phyloP scores from a whole-genome alignment of 2,888 invertebrate genomes.

The Pocota personata region DNA sequence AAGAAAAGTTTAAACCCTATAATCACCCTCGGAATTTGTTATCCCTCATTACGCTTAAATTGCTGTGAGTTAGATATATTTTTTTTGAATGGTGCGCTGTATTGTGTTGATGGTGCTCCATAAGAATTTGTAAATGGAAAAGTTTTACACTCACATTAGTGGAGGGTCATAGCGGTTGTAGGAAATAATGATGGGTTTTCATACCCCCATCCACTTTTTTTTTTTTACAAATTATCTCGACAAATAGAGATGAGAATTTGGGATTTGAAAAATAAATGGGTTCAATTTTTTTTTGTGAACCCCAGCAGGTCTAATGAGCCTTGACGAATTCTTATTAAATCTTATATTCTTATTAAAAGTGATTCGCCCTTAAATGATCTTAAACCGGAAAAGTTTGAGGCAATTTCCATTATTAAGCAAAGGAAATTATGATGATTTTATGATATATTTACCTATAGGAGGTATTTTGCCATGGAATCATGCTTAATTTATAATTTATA shows the following conservation, averaged over 20 bases:
- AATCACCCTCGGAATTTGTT: conserved; percentile 66
- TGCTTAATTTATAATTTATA: too few relatives aligned
- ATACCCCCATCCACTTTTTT: neutral
- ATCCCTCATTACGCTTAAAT: conserved; percentile 70
- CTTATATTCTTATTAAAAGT: neutral
- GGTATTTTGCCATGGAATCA: too few relatives aligned
- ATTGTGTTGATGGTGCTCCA: neutral
- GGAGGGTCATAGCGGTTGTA: conserved; percentile 9
- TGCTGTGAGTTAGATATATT: conserved; percentile 52
- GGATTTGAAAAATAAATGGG: too few relatives aligned
- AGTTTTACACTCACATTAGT: conserved; percentile 33
- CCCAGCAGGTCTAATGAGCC: neutral
- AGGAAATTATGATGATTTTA: too few relatives aligned
- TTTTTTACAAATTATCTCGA: neutral
- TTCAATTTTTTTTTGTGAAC: neutral
- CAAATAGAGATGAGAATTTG: conserved; percentile 6
- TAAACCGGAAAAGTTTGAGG: too few relatives aligned
- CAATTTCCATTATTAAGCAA: too few relatives aligned
- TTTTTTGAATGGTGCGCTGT: conserved; percentile 11
- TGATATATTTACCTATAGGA: too few relatives aligned
- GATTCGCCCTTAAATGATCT: neutral
- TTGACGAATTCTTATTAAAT: too few relatives aligned
- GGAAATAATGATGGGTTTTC: conserved; percentile 7
- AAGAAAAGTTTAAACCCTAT: conserved; percentile 54
- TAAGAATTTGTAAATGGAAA: conserved; percentile 43